These are phyloP conservation scores for Alauda arvensis DNA, from an alignment of 2,797 vertebrate species.

Conservation along the genomic window DNA sequence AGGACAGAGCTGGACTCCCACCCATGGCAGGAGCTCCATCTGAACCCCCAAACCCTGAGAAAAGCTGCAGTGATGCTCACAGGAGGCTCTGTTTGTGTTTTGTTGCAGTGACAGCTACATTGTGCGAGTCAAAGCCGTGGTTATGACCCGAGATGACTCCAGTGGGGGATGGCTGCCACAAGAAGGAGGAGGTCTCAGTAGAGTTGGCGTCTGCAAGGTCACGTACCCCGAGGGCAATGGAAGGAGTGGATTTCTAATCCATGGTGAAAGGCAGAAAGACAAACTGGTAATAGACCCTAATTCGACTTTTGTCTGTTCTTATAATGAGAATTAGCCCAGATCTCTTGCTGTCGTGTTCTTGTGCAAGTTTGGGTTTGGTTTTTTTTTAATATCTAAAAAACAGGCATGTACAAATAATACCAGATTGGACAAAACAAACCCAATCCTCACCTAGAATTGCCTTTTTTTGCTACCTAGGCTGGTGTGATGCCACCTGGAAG, in stretches of 20 bases:
- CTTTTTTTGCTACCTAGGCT: neutral
- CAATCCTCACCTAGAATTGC: neutral
- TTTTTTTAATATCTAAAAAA: neutral
- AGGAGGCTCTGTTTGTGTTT: constrained; percentile 42
- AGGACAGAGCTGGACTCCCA: fast-evolving
- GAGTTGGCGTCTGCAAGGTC: constrained; percentile 95
- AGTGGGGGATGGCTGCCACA: constrained; percentile 98
- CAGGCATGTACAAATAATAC: neutral
- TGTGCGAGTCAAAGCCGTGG: constrained; percentile 98
- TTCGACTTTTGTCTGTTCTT: constrained; percentile 46
- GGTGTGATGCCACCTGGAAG: neutral
- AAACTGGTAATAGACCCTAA: constrained; percentile 84
- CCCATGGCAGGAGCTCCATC: neutral
- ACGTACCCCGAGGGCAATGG: constrained; percentile 85
- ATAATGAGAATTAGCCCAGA: constrained; percentile 22
- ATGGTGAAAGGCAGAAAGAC: constrained; percentile 94
- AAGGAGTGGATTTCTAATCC: constrained; percentile 92
- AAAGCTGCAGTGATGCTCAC: neutral
- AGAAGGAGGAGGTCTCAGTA: constrained; percentile 94
- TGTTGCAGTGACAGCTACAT: constrained; percentile 97
- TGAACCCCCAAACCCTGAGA: neutral
- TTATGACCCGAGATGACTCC: constrained; percentile 99
- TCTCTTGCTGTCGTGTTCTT: constrained; percentile 26
- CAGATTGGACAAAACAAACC: neutral
- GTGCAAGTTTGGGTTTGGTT: neutral